Base-by-base conservation (phyloP, 2,113 vertebrate species). In the Halichoeres trimaculatus region DNA sequence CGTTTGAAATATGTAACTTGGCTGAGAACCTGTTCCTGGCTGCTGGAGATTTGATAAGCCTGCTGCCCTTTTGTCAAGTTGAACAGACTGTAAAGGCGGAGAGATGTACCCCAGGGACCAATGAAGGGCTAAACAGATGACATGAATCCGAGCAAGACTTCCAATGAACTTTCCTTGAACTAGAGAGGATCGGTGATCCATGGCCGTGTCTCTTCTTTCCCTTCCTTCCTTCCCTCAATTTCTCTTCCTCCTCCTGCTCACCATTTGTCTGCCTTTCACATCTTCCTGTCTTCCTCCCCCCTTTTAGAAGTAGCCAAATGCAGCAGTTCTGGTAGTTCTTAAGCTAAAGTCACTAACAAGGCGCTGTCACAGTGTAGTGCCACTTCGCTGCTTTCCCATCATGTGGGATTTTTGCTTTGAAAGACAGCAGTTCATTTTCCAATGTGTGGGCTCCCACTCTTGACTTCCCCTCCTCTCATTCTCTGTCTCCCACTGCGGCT, bases 131-230 rank as follows among this genome's bases (percentile, higher is more conserved):
- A 91, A 90, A 89, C 88, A 81, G 72, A 88, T 84, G 88, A 92
- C 88, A 86, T 55, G 75, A 85, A 87, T 86, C 84, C 13, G 61
- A 79, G 81, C 76, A 83, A 74, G 82, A 74, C 53, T 87, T 90
- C 71, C 81, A 75, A 81, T 93, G 87, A 92, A 92, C 89, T 90
- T 92, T 87, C 84, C 84, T 84, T 91, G 89, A 92, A 92, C 88
- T 91, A 84, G 67, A 78, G 63, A 75, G 52, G 58, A 51, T 69
- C 41, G 34, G 60, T 90, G 86, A 89, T 90, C 89, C 89, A 68
- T 83, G 77, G 79, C 82, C 62, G 50, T 41, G 48, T n/a, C 66
- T 24, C 47, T 52, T 50, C 57, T 57, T 68, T 30, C 16, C 13
- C 22, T 30, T 7, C 69, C 7, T 53, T 26, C 61, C 22, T 70